Evolutionary conservation across 2,113 vertebrate species (phyloP).

Genomic region (Poecilia latipinna): DNA sequence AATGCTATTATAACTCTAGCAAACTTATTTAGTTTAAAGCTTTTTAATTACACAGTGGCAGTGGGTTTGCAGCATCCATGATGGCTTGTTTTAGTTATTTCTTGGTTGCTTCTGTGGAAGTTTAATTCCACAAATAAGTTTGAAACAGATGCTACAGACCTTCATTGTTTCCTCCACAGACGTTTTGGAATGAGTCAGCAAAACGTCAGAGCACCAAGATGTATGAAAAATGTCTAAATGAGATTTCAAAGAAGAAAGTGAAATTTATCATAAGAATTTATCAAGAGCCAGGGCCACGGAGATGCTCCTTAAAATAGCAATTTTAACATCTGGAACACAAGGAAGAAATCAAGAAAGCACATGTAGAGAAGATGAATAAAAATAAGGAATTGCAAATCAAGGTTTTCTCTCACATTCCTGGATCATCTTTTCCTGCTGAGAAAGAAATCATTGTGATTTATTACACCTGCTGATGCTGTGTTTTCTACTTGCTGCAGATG

Average conservation of each 20-base stretch:
- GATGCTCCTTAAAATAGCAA: background rate
- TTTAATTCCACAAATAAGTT: background rate
- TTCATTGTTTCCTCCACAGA: background rate
- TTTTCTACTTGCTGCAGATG: background rate
- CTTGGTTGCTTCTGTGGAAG: background rate
- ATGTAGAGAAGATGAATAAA: background rate
- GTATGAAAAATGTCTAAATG: background rate
- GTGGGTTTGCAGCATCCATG: background rate
- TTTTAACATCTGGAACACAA: background rate
- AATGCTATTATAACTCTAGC: background rate
- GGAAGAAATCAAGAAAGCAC: background rate
- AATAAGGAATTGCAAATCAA: background rate
- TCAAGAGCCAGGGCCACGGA: background rate
- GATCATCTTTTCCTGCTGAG: background rate
- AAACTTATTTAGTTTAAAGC: background rate
- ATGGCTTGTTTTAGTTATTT: background rate
- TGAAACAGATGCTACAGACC: background rate
- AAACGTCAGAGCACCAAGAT: background rate
- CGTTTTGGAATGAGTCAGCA: background rate
- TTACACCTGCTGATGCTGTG: background rate
- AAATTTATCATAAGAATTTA: background rate
- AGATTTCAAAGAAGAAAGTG: background rate
- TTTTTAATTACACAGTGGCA: background rate
- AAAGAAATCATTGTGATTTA: background rate
- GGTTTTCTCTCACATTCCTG: background rate